phyloP scores from a whole-genome alignment of 2,113 vertebrate genomes.

The Chlorodrepanis virens region DNA sequence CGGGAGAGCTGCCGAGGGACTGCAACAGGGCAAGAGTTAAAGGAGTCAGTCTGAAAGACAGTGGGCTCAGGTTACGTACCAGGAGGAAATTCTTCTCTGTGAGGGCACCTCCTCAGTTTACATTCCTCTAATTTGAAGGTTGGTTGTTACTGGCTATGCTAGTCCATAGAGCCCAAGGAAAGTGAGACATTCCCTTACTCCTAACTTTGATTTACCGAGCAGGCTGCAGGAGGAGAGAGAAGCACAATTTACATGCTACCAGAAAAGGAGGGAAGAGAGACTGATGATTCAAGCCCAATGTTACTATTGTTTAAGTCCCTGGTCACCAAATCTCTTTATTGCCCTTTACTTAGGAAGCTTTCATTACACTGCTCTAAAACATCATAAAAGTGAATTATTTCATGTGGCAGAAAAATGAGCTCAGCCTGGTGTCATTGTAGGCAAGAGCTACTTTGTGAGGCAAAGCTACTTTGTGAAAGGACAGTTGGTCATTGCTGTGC shows the following conservation, averaged over 20 bases:
- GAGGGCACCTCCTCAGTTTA: background rate
- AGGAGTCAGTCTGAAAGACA: too few species aligned
- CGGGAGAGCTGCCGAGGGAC: fast-evolving
- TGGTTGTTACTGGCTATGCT: background rate
- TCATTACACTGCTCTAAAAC: background rate
- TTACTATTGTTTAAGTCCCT: background rate
- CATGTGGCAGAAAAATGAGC: background rate
- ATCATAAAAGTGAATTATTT: background rate
- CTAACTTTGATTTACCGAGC: background rate
- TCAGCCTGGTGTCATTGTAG: background rate
- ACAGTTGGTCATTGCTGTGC: background rate
- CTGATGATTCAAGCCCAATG: background rate
- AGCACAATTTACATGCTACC: background rate
- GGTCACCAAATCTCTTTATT: background rate
- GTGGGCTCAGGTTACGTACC: background rate
- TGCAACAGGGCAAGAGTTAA: fast-evolving
- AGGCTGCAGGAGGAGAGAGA: background rate
- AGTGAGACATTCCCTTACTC: background rate
- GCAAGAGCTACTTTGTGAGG: background rate
- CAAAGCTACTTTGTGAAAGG: background rate
- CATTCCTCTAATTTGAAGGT: background rate
- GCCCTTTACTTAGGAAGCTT: background rate
- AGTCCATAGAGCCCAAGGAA: background rate
- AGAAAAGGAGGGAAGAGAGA: background rate
- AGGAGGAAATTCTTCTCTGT: background rate